Evolutionary conservation across 2,113 vertebrate genomes (phyloP).

Genomic region (Todiramphus chloris): DNA sequence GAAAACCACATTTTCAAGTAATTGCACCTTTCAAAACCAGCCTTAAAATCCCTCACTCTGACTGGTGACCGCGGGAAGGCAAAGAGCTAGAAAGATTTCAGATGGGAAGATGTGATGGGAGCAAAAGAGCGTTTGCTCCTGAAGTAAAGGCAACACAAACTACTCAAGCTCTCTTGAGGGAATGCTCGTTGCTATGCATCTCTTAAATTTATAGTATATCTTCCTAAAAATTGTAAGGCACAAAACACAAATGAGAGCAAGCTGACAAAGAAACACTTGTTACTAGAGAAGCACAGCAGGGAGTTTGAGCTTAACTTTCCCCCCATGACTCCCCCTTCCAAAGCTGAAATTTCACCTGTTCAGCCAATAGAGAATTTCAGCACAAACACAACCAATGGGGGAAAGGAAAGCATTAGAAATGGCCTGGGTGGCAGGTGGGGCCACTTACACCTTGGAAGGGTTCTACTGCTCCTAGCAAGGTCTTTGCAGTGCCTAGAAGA

Average conservation of each 20-base stretch:
- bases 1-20: neutral
- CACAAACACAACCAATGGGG: neutral
- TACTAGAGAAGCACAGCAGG: too few species aligned
- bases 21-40: neutral
- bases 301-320: neutral
- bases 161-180: neutral
- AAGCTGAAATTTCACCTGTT: fast-evolving
- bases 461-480: fast-evolving
- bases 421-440: fast-evolving
- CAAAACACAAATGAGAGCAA: neutral
- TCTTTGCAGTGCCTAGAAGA: fast-evolving
- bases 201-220: neutral
- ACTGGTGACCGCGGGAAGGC: neutral
- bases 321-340: fast-evolving
- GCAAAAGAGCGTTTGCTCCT: neutral
- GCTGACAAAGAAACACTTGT: neutral
- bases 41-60: neutral
- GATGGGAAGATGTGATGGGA: neutral
- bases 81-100: neutral
- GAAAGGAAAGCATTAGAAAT: neutral
- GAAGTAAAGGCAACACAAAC: neutral
- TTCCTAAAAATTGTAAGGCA: neutral
- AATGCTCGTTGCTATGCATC: neutral
- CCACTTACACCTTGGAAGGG: fast-evolving
- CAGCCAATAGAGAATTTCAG: neutral